Percentiles rank a stretch among this genome's conserved stretches.
These are phyloP conservation scores for Hemicrepidius hirtus DNA, from an alignment of 2,888 invertebrate species.

Conservation along the genomic window DNA sequence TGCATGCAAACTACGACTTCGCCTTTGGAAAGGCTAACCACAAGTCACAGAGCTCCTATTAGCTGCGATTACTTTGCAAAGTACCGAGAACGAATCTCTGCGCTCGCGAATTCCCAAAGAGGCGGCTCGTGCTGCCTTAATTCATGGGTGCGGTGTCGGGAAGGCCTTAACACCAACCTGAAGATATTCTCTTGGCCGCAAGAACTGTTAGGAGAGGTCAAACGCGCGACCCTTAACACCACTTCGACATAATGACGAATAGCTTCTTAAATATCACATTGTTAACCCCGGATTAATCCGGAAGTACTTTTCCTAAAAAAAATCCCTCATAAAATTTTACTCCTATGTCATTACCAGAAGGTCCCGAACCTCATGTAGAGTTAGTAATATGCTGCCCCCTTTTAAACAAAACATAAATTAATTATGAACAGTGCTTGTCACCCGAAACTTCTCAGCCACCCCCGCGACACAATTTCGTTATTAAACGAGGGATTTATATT, in stretches of 20 bases:
- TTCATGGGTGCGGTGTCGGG: constrained; percentile 29
- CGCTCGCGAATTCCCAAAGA: constrained; percentile 12
- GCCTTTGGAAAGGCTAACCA: constrained; percentile 25
- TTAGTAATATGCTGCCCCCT: constrained; percentile 14
- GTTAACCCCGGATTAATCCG: constrained; percentile 9
- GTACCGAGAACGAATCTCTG: neutral
- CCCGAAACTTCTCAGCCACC: constrained; percentile 13
- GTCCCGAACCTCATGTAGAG: neutral
- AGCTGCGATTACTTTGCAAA: constrained; percentile 23
- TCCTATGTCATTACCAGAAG: neutral
- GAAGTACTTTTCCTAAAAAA: neutral
- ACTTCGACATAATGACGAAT: neutral
- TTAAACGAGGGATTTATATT: constrained; percentile 30
- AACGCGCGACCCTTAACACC: constrained; percentile 11
- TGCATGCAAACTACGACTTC: constrained; percentile 26
- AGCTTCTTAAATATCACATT: neutral
- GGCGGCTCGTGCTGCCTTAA: constrained; percentile 19
- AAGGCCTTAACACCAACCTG: constrained; percentile 19
- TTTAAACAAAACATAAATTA: constrained; percentile 33
- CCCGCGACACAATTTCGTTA: constrained; percentile 18
- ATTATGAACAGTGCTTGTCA: constrained; percentile 23
- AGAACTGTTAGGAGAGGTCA: constrained; percentile 34
- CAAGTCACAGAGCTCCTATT: constrained; percentile 15
- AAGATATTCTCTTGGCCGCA: constrained; percentile 21
- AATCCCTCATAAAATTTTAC: neutral